A percentile compares a stretch with the other conserved stretches of the same genome.
Conservation (phyloP, 37 sponge, comb jelly and placozoan genomes). For the Haliclona indistincta region DNA sequence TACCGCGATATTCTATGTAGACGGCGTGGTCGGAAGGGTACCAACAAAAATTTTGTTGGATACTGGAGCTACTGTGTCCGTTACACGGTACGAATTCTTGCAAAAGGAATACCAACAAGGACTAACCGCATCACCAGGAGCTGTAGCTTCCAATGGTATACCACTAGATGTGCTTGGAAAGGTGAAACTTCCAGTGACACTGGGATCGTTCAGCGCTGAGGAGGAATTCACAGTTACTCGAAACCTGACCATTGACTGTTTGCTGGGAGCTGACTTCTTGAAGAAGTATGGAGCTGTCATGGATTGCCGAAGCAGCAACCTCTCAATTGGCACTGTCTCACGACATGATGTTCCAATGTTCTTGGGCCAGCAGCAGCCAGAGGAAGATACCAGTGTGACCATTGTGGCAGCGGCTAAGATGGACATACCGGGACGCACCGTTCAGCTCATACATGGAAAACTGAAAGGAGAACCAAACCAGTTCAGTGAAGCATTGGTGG, state of each 20-base stretch:
- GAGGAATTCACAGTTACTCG: conserved; percentile 1
- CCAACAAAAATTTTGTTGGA: conserved; percentile 4
- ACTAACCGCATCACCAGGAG: background rate
- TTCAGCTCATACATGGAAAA: background rate
- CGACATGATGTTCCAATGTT: background rate
- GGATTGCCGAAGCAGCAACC: background rate
- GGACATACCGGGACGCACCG: conserved; percentile 1
- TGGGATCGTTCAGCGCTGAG: background rate
- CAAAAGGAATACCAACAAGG: background rate
- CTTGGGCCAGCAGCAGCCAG: background rate
- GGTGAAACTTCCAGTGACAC: background rate
- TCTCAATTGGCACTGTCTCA: background rate
- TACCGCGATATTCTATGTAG: background rate
- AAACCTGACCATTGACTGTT: conserved; percentile 4
- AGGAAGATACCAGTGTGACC: background rate
- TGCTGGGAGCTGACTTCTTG: conserved; percentile 21
- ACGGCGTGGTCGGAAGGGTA: background rate
- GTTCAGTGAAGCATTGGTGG: conserved; percentile 8
- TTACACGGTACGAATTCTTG: too few relatives aligned
- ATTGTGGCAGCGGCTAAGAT: background rate
- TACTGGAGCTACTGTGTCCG: conserved; percentile 33
- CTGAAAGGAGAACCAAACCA: background rate
- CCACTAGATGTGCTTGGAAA: conserved; percentile 11
- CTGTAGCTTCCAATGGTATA: conserved; percentile 9
- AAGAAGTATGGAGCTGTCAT: background rate